phyloP scores from a whole-genome alignment of 2,888 invertebrate species.

The Colostygia pectinataria region DNA sequence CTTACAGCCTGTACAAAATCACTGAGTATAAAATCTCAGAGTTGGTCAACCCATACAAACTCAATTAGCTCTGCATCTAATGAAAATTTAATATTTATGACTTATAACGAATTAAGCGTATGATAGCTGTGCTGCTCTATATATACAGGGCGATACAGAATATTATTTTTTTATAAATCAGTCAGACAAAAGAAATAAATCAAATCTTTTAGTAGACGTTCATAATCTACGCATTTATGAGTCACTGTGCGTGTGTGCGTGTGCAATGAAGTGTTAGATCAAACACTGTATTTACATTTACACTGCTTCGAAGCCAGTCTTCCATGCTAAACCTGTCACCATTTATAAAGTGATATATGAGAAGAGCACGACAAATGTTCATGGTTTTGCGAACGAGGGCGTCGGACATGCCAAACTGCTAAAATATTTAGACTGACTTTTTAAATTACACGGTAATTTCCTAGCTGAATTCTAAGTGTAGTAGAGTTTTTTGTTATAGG shows the following conservation, averaged over 20 bases:
- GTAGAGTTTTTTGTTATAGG: too few species aligned
- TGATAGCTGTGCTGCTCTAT: too few species aligned
- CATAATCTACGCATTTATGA: not conserved
- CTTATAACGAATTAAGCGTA: too few species aligned
- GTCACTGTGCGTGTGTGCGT: not conserved
- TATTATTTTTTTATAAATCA: too few species aligned
- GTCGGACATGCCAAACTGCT: constrained; percentile 17
- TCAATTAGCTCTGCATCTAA: too few species aligned
- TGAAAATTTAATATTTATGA: too few species aligned
- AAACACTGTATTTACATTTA: constrained; percentile 4
- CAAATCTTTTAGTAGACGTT: too few species aligned
- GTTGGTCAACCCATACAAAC: too few species aligned
- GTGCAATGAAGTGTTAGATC: not conserved
- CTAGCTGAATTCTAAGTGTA: not conserved
- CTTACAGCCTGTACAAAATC: not conserved
- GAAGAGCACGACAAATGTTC: constrained; percentile 46
- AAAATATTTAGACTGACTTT: constrained; percentile 14
- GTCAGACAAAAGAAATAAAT: too few species aligned
- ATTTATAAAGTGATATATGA: constrained; percentile 60
- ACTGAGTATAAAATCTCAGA: too few species aligned
- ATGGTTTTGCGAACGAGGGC: constrained; percentile 5
- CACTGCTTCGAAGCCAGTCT: constrained; percentile 38
- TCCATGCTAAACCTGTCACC: constrained; percentile 63
- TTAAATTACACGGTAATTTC: constrained; percentile 23
- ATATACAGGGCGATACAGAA: too few species aligned